Percentiles rank a stretch among this genome's conserved stretches.
phyloP scores from a whole-genome alignment of 2,797 vertebrate genomes.

The Botia almorhae region DNA sequence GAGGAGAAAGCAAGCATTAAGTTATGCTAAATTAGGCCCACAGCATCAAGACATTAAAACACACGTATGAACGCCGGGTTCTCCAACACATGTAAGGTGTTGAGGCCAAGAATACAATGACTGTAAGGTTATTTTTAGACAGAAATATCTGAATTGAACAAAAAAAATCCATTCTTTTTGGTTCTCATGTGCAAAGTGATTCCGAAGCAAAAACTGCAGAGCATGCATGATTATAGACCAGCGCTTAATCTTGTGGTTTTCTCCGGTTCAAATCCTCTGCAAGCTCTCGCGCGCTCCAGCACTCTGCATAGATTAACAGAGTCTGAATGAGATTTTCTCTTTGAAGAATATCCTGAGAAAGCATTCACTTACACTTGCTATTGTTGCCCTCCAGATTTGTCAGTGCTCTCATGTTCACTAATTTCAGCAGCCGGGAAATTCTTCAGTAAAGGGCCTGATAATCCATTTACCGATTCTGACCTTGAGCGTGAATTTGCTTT shows the following conservation, averaged over 20 bases:
- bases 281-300: slow-evolving; percentile 37
- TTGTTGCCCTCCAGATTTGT: slow-evolving; percentile 52
- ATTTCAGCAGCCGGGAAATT: slow-evolving; percentile 48
- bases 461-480: slow-evolving; percentile 56
- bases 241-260: slow-evolving; percentile 56
- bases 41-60: slow-evolving; percentile 17
- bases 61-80: background rate
- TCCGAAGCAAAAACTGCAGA: slow-evolving; percentile 41
- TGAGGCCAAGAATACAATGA: slow-evolving; percentile 6
- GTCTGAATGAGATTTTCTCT: slow-evolving; percentile 52
- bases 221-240: slow-evolving; percentile 47
- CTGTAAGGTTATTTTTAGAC: slow-evolving; percentile 38
- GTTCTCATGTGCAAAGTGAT: slow-evolving; percentile 39
- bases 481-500: slow-evolving; percentile 43
- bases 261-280: slow-evolving; percentile 49
- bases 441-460: slow-evolving; percentile 49
- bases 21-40: background rate
- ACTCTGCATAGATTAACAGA: slow-evolving; percentile 56
- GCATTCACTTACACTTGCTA: slow-evolving; percentile 48
- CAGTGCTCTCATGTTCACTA: slow-evolving; percentile 45
- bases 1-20: slow-evolving; percentile 19
- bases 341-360: slow-evolving; percentile 61
- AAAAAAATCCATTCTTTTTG: slow-evolving; percentile 34
- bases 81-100: slow-evolving; percentile 23
- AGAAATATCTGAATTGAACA: background rate